Evolutionary conservation across 2,113 vertebrate species (phyloP).

Genomic region (Zonotrichia leucophrys): DNA sequence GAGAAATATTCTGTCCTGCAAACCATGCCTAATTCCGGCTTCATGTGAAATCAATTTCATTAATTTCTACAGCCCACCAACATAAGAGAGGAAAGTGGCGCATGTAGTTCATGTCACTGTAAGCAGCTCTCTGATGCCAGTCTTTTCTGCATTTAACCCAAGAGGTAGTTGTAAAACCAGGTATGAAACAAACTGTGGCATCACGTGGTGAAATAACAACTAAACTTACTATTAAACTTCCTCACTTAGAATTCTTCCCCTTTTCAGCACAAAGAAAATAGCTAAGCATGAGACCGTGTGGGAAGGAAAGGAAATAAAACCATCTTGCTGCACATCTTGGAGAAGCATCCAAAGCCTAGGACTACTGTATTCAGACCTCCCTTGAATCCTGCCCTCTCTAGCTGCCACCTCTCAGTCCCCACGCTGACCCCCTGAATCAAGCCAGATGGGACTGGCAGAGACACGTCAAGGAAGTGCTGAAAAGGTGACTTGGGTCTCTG

Average conservation of each 20-base stretch:
- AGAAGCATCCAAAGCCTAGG: conserved; percentile 1
- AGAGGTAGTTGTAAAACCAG: background rate
- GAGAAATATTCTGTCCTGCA: background rate
- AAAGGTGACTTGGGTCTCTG: conserved; percentile 83
- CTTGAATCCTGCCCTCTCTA: conserved; percentile 40
- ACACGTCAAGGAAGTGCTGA: conserved; percentile 82
- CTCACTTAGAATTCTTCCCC: background rate
- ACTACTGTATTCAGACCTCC: conserved; percentile 58
- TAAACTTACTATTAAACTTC: background rate
- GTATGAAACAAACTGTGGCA: background rate
- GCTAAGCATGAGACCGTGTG: background rate
- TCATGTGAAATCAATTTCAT: background rate
- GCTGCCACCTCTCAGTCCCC: conserved; percentile 72
- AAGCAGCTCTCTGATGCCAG: background rate
- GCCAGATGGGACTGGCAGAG: conserved; percentile 79
- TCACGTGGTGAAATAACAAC: background rate
- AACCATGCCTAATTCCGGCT: background rate
- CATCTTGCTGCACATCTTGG: background rate
- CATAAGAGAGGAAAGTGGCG: background rate
- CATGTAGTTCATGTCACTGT: background rate
- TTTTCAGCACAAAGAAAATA: background rate
- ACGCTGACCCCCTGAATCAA: conserved; percentile 73
- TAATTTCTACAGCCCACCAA: background rate
- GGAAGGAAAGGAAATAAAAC: conserved; percentile 16
- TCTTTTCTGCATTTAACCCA: background rate